Base-by-base conservation (phyloP, 2,797 vertebrate species). In the Chrosomus eos region DNA sequence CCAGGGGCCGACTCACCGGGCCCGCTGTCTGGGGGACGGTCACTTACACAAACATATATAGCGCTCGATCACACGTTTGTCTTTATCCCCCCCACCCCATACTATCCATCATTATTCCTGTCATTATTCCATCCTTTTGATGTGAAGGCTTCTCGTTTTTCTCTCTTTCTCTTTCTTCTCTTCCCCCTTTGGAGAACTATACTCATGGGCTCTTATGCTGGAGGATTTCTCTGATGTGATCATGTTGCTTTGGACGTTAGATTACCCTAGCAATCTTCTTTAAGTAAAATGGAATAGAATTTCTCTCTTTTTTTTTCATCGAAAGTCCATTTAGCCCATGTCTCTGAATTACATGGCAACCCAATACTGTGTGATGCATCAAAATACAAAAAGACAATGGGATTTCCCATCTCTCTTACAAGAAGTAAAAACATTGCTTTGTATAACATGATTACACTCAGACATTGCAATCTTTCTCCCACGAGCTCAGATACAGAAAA, bases 51-150 rank as follows among this genome's bases (percentile, higher is more conserved):
- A 94, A 94, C 94, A 95, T 92, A 92, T 91, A 94, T 73, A 85
- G 73, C 58, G 74, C 88, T 88, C 83, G 75, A 86, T 86, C 89
- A 89, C 87, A 73, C 26, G 67, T 71, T 64, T 84, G 67, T 80
- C 83, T 78, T 85, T 66, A 36, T 2, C 74, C 66, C 83, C 55
- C 67, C 76, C 88, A 81, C 80, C 86, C 81, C 74, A 71, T 80
- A 58, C 80, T 88, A 86, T 94, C 92, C 92, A 92, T 95, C 94
- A 95, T 95, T 94, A 95, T 94, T 94, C 88, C 93, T 95, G 94
- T 95, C 94, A 95, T 96, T 94, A 95, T 93, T 93, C 91, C 89
- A 89, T 91, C 86, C 93, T 92, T 95, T 95, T 95, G 94, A 95
- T 95, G 93, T 95, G 91, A 72, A 92, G 86, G 86, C 90, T 93